These are phyloP conservation scores for Chamaedrilus cognettii DNA, from an alignment of 2,888 invertebrate species.

Conservation along the genomic window DNA sequence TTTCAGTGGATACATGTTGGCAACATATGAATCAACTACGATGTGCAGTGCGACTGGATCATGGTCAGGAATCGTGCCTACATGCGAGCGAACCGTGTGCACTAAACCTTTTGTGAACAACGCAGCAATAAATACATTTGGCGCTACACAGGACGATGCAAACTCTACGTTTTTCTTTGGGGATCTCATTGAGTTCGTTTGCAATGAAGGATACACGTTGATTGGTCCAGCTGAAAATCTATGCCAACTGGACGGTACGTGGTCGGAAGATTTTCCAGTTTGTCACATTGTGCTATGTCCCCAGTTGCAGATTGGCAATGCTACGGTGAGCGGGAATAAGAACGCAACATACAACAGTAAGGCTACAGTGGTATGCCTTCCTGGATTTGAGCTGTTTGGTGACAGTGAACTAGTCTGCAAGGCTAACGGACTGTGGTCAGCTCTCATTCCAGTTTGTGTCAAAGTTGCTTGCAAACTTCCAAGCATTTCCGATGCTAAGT, in stretches of 20 bases:
- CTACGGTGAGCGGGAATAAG: not conserved
- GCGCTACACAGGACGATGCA: not conserved
- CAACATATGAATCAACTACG: too few relatives aligned
- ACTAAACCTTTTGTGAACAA: conserved; percentile 6
- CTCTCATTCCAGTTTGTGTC: conserved; percentile 20
- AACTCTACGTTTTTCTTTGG: conserved; percentile 7
- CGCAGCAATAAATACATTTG: not conserved
- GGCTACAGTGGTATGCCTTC: conserved; percentile 11
- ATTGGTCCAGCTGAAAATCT: conserved; percentile 29
- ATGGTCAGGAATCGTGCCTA: conserved; percentile 49
- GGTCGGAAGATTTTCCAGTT: conserved; percentile 28
- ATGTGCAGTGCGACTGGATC: conserved; percentile 37
- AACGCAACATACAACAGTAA: conserved; percentile 3
- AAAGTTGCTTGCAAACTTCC: conserved; percentile 22
- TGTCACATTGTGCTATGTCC: conserved; percentile 18
- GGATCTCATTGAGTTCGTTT: conserved; percentile 1
- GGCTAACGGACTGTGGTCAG: conserved; percentile 25
- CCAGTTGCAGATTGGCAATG: not conserved
- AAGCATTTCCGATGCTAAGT: conserved; percentile 17
- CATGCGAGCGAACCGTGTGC: conserved; percentile 37
- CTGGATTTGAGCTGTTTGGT: conserved; percentile 28
- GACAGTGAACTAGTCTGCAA: conserved; percentile 17
- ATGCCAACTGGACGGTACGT: conserved; percentile 33
- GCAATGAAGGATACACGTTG: conserved; percentile 21
- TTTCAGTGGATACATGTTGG: conserved; percentile 9